phyloP scores from a whole-genome alignment of 2,888 invertebrate genomes.

The Drosophila paramelanica region DNA sequence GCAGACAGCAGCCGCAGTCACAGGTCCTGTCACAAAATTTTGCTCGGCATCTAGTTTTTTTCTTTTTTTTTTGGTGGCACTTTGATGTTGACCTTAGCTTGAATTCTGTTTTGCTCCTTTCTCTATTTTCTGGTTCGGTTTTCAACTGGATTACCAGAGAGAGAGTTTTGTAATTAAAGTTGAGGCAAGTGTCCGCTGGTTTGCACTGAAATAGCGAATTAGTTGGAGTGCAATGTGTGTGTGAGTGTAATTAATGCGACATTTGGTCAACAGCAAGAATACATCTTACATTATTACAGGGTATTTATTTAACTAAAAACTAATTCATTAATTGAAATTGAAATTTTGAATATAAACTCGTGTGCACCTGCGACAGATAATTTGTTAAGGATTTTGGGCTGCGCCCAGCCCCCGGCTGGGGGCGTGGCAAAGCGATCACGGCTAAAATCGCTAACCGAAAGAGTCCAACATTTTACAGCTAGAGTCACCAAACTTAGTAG shows the following conservation, averaged over 20 bases:
- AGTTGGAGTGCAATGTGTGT: not conserved
- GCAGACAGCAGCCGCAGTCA: conserved; percentile 7
- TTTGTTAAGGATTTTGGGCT: no score
- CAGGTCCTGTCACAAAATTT: conserved; percentile 5
- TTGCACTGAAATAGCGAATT: conserved; percentile 9
- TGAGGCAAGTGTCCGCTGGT: conserved; percentile 4
- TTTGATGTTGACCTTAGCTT: conserved; percentile 42
- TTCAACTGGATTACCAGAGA: conserved; percentile 27
- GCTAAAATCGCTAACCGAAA: no score
- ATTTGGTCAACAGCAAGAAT: conserved; percentile 10
- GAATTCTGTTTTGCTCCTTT: conserved; percentile 6
- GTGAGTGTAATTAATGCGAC: not conserved
- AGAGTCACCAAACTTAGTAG: no score
- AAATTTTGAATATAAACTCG: no score
- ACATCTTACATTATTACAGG: not conserved
- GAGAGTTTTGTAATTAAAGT: conserved; percentile 48
- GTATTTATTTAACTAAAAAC: no score
- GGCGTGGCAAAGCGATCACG: no score
- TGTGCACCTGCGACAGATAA: no score
- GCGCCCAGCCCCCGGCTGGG: no score
- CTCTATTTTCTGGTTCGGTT: conserved; percentile 8
- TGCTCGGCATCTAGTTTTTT: not conserved
- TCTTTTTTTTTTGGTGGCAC: conserved; percentile 4
- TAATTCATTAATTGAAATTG: no score
- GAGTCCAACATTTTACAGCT: no score